Percentiles rank a stretch among this genome's conserved stretches.
These are phyloP conservation scores for Calidris pugnax DNA, from an alignment of 2,113 vertebrate species.

Conservation along the genomic window DNA sequence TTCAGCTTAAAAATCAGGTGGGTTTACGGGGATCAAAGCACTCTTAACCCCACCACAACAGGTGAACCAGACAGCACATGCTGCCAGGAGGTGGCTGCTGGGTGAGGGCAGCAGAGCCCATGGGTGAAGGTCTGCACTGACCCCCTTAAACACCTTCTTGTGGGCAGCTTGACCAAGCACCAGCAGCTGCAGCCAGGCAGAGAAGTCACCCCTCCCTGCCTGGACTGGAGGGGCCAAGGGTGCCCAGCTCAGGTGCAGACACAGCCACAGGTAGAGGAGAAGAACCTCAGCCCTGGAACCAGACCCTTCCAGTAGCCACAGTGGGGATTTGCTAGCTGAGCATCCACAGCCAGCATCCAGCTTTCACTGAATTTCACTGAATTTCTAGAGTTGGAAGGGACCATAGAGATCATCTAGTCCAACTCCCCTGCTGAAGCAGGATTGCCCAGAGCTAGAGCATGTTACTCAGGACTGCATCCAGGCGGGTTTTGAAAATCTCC, in stretches of 20 bases:
- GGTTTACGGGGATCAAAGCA: neutral
- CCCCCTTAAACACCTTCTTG: neutral
- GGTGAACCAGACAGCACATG: fast-evolving
- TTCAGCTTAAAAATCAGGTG: neutral
- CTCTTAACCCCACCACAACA: neutral
- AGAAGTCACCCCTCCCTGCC: neutral
- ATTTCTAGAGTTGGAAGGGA: too few species aligned
- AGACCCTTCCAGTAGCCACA: neutral
- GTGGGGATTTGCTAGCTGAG: neutral
- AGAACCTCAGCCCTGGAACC: neutral
- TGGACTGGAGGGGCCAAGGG: fast-evolving
- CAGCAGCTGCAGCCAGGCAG: neutral
- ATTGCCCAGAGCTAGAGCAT: too few species aligned
- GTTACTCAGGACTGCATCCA: too few species aligned
- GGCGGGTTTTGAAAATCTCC: too few species aligned
- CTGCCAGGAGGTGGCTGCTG: neutral
- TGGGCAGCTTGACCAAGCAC: neutral
- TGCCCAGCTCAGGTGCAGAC: neutral
- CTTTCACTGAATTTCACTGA: too few species aligned
- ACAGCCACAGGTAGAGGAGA: neutral
- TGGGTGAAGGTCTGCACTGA: neutral
- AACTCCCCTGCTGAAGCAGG: too few species aligned
- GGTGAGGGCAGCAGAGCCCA: neutral
- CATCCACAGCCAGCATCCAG: neutral
- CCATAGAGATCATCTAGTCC: too few species aligned